phyloP scores from a whole-genome alignment of 1,140 invertebrate species.

The Cydia strobilella region DNA sequence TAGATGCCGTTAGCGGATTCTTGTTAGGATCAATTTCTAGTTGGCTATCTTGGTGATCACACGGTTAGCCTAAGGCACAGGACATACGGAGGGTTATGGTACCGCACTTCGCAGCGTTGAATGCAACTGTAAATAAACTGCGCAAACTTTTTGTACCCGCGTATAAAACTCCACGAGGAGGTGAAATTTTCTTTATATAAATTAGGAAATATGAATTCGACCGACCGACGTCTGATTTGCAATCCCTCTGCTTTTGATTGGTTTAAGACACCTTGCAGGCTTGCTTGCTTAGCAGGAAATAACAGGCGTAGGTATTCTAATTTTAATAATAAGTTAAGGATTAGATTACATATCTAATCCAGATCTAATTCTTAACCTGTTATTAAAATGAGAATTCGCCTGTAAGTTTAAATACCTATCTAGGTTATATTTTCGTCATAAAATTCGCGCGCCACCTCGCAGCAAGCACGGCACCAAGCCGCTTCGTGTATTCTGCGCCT shows the following conservation, averaged over 20 bases:
- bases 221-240: not conserved
- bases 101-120: not conserved
- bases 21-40: conserved; percentile 37
- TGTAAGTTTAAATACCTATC: no score
- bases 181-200: not conserved
- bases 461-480: not conserved
- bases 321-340: no score
- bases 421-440: no score
- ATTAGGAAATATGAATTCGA: not conserved
- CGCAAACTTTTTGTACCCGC: not conserved
- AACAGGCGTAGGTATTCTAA: no score
- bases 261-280: not conserved
- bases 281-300: not conserved
- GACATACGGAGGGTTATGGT: not conserved
- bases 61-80: conserved; percentile 1
- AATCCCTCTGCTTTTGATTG: not conserved
- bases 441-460: not conserved
- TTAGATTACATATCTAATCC: no score
- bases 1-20: conserved; percentile 42
- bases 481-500: not conserved
- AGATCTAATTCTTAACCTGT: no score
- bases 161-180: no score
- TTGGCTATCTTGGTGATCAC: conserved; percentile 35
- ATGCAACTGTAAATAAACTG: not conserved
- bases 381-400: no score